Conservation (phyloP, 2,888 invertebrate genomes). For the Agonum fuliginosum region DNA sequence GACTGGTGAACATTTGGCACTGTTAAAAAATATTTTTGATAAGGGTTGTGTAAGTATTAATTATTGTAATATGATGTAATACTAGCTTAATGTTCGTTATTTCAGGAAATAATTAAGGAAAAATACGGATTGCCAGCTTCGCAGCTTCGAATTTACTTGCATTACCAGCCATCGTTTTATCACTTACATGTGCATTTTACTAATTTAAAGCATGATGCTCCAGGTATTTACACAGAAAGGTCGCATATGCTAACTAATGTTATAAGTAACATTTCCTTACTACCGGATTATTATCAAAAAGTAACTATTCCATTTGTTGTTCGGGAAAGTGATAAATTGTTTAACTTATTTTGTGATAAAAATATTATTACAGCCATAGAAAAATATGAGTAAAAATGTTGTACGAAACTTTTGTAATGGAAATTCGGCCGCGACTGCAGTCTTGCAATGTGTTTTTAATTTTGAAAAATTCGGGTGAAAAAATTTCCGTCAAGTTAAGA, state of each 20-base stretch:
- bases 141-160: constrained; percentile 89
- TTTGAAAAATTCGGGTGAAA: constrained; percentile 71
- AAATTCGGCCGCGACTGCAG: constrained; percentile 77
- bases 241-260: constrained; percentile 92
- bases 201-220: constrained; percentile 84
- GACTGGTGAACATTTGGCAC: constrained; percentile 82
- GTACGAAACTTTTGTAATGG: constrained; percentile 75
- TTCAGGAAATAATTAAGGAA: constrained; percentile 82
- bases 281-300: constrained; percentile 88
- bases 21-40: constrained; percentile 87
- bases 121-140: constrained; percentile 83
- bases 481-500: constrained; percentile 64
- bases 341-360: constrained; percentile 78
- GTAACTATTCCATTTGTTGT: constrained; percentile 88
- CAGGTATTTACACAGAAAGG: constrained; percentile 88
- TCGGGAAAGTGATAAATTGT: constrained; percentile 84
- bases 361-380: constrained; percentile 73
- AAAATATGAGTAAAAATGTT: constrained; percentile 61
- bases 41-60: constrained; percentile 75
- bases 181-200: constrained; percentile 97
- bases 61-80: background rate
- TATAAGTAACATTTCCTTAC: constrained; percentile 91
- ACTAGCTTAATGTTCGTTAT: constrained; percentile 28
- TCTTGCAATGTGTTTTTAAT: constrained; percentile 78
- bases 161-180: constrained; percentile 98